Evolutionary conservation across 2,888 invertebrate species (phyloP).

Genomic region (Alloplasta piceator): DNA sequence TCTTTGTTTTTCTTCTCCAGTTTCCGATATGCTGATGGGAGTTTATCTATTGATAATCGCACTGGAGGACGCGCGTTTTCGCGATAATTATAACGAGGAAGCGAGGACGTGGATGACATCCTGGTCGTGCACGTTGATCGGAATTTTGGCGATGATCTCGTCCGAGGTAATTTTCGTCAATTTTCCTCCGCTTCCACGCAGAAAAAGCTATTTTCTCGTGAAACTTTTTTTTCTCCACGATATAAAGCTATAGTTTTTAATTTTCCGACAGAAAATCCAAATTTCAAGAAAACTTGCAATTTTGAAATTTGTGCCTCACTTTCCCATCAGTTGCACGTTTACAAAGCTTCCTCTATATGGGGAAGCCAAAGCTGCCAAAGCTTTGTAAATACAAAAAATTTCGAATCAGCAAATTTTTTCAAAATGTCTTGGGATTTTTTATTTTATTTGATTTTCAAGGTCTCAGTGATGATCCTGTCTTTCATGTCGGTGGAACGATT

Average conservation of each 20-base stretch:
- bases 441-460: slow-evolving; percentile 75
- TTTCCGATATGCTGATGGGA: slow-evolving; percentile 89
- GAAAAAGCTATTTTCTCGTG: too few species aligned
- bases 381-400: too few species aligned
- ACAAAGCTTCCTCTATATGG: too few species aligned
- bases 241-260: too few species aligned
- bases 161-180: slow-evolving; percentile 84
- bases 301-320: too few species aligned
- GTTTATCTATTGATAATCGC: slow-evolving; percentile 87
- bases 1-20: slow-evolving; percentile 77
- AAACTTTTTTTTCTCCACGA: too few species aligned
- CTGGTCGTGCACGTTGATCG: slow-evolving; percentile 86
- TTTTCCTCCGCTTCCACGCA: too few species aligned
- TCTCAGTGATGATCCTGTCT: slow-evolving; percentile 88
- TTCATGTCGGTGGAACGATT: slow-evolving; percentile 89
- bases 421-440: slow-evolving; percentile 11
- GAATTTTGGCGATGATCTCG: slow-evolving; percentile 87
- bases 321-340: too few species aligned
- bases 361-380: too few species aligned
- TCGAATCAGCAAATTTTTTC: too few species aligned
- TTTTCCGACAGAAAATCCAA: too few species aligned
- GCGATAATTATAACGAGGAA: slow-evolving; percentile 85
- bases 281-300: too few species aligned
- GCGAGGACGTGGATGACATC: slow-evolving; percentile 88
- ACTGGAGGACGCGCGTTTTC: slow-evolving; percentile 85